Conservation (phyloP, 2,888 invertebrate genomes). For the Drosophila niveifrons region DNA sequence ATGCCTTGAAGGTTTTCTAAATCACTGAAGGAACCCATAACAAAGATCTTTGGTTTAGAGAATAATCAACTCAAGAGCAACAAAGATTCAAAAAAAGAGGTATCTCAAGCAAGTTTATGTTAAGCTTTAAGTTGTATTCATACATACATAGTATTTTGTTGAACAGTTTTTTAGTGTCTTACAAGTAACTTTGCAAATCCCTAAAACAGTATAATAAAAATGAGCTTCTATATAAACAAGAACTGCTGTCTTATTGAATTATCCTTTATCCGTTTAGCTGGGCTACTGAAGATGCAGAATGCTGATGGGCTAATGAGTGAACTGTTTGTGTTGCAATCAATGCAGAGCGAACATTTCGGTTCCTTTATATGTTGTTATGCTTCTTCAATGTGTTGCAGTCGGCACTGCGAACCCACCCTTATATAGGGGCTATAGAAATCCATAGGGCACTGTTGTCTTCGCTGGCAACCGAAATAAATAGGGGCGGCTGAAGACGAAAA, state of each 20-base stretch:
- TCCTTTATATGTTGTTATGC: not conserved
- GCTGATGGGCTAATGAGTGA: slow-evolving; percentile 1
- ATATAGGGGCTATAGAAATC: slow-evolving; percentile 24
- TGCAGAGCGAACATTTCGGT: slow-evolving; percentile 29
- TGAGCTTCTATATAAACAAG: slow-evolving; percentile 37
- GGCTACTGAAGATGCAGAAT: not conserved
- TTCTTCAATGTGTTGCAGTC: slow-evolving; percentile 21
- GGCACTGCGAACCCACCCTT: slow-evolving; percentile 42
- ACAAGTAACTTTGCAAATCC: slow-evolving; percentile 6
- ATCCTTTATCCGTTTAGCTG: not conserved
- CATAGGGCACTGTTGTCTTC: slow-evolving; percentile 39
- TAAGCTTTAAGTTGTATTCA: slow-evolving; percentile 17
- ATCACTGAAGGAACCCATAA: not conserved
- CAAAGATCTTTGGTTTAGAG: not conserved
- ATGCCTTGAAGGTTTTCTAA: not conserved
- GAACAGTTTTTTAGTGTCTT: slow-evolving; percentile 19
- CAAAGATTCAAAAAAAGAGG: slow-evolving; percentile 10
- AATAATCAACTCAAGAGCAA: not conserved
- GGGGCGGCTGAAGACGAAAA: slow-evolving; percentile 37
- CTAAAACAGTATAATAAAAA: slow-evolving; percentile 43
- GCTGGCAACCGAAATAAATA: slow-evolving; percentile 26
- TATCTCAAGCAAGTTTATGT: slow-evolving; percentile 17
- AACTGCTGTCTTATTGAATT: not conserved
- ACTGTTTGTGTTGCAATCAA: slow-evolving; percentile 33
- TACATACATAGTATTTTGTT: slow-evolving; percentile 19